Evolutionary conservation across 2,113 vertebrate genomes (phyloP).

Genomic region (Anser brachyrhynchus): DNA sequence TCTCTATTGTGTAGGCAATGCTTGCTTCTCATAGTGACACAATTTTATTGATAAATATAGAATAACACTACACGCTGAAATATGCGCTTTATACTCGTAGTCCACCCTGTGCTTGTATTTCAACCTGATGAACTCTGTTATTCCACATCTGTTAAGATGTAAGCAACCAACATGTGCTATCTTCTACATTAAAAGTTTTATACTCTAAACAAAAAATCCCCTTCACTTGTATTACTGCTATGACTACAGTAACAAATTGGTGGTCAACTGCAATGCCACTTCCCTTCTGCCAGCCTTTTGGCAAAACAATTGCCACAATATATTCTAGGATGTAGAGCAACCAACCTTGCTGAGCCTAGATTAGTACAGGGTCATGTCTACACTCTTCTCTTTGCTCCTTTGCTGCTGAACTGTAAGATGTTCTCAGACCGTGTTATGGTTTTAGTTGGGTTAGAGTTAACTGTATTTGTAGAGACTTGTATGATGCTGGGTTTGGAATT

Average conservation of each 20-base stretch:
- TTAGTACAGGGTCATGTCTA: background rate
- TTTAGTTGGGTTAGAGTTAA: too few relatives aligned
- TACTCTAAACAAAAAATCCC: background rate
- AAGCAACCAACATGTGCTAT: background rate
- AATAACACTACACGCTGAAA: background rate
- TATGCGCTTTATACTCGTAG: background rate
- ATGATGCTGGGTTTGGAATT: too few relatives aligned
- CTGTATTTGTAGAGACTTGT: too few relatives aligned
- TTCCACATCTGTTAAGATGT: background rate
- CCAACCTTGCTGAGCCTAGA: background rate
- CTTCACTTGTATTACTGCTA: background rate
- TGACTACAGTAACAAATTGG: background rate
- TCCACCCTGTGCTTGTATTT: background rate
- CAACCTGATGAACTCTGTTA: background rate
- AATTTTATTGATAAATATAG: background rate
- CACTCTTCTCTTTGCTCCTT: background rate
- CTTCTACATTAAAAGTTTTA: background rate
- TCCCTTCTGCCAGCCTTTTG: background rate
- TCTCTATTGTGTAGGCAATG: rapidly evolving
- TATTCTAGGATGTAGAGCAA: background rate
- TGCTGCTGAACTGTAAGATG: background rate
- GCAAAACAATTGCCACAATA: background rate
- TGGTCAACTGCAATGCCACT: background rate
- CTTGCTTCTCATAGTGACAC: background rate
- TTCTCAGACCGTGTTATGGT: background rate